These are phyloP conservation scores for Rhinogobio ventralis DNA, from an alignment of 2,797 vertebrate species.

Conservation along the genomic window DNA sequence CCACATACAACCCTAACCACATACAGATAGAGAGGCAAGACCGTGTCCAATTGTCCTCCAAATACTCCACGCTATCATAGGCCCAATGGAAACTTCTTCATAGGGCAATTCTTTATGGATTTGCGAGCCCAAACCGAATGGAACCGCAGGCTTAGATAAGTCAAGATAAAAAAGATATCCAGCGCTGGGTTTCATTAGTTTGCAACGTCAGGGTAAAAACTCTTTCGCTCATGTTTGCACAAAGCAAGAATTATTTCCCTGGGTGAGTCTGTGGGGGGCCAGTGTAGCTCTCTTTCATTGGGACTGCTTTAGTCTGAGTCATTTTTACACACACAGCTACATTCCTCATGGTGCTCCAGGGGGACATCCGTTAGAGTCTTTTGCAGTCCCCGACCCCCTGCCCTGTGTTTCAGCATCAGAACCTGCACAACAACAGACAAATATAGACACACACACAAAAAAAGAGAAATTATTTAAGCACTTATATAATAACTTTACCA, in stretches of 20 bases:
- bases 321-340: slow-evolving; percentile 92
- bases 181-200: slow-evolving; percentile 33
- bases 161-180: slow-evolving; percentile 29
- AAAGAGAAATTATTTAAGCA: neutral
- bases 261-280: slow-evolving; percentile 2
- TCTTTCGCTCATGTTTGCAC: slow-evolving; percentile 19
- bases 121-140: slow-evolving; percentile 18
- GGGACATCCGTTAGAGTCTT: slow-evolving; percentile 93
- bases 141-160: slow-evolving; percentile 34
- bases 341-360: slow-evolving; percentile 97
- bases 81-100: slow-evolving; percentile 30
- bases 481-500: neutral
- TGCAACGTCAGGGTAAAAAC: slow-evolving; percentile 24
- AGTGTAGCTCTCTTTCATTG: slow-evolving; percentile 47
- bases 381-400: slow-evolving; percentile 85
- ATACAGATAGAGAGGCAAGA: slow-evolving; percentile 1
- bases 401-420: slow-evolving; percentile 90
- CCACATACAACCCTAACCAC: no score
- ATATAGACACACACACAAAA: neutral
- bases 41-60: slow-evolving; percentile 18
- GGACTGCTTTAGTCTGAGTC: slow-evolving; percentile 79
- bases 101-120: slow-evolving; percentile 33
- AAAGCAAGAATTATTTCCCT: slow-evolving; percentile 48
- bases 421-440: slow-evolving; percentile 78
- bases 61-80: slow-evolving; percentile 12